Base-by-base conservation (phyloP, 2,888 invertebrate genomes). In the Drosophila sordidapex region DNA sequence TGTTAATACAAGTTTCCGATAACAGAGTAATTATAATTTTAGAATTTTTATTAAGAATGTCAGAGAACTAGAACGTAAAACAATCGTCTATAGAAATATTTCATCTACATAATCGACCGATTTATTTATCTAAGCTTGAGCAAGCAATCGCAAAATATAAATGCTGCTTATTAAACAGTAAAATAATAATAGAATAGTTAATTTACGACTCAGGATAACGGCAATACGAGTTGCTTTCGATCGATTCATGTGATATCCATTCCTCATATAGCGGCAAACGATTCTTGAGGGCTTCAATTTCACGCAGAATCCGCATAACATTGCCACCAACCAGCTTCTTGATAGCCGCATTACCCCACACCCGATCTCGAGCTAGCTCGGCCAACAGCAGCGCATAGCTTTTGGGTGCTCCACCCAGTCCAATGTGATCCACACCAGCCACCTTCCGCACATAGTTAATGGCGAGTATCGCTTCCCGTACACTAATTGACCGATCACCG, bases 381-480 rank as follows among this genome's bases (percentile, higher is more conserved):
- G 95, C 95, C 73, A 96, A 92, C 27, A 96, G 91, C 29, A 94
- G 93, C 0, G 95, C 95, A 87, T 95, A 96, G 70, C 92, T 93
- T 54, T 93, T 92, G 72, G 93, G 93, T 4, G 93, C 93, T 15
- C 93, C 91, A 29, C 95, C 95, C 33, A 96, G 92, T 5, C 95
- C 96, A 65, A 96, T 95, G 79, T 95, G 95, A 88, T 95, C 95
- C 40, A 95, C 94, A 13, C 96, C 96, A 53, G 95, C 95, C 57
- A 95, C 94, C 76, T 94, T 94, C 56, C 95, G 94, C 77, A 96
- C 95, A 91, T 95, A 95, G 91, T 95, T 95, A 79, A 96, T 95
- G 82, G 95, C 95, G 79, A 94, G 95, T 81, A 93, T 92, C 36
- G 93, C 93, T 72, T 93, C 93, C 1, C 93, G 91, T 1, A 93